These are phyloP conservation scores for Metalampra italica DNA, from an alignment of 2,888 invertebrate species.

Conservation along the genomic window DNA sequence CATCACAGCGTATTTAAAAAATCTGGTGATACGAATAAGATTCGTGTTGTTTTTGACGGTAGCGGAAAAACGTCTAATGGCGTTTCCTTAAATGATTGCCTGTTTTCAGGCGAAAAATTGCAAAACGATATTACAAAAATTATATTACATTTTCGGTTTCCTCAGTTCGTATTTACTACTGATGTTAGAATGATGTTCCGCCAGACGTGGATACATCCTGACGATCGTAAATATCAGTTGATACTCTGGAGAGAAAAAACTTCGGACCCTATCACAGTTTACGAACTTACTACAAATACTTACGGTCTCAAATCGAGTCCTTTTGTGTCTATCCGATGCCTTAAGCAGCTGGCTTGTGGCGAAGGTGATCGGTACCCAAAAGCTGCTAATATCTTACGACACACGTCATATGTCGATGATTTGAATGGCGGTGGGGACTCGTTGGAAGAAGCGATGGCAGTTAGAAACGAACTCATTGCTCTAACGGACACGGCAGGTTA, in stretches of 20 bases:
- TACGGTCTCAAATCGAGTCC: conserved; percentile 11
- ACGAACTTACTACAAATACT: conserved; percentile 12
- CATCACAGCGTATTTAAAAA: not conserved
- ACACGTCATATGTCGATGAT: not conserved
- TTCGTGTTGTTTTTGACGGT: conserved; percentile 12
- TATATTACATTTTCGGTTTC: conserved; percentile 4
- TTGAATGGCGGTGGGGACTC: not conserved
- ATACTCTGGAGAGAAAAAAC: conserved; percentile 11
- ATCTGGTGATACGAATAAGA: too few relatives aligned
- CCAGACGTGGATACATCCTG: conserved; percentile 6
- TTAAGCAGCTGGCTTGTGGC: not conserved
- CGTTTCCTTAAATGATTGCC: conserved; percentile 8
- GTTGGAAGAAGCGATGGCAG: not conserved
- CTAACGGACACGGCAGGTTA: not conserved
- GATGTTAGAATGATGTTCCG: conserved; percentile 16
- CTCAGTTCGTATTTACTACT: conserved; percentile 8
- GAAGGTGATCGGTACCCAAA: not conserved
- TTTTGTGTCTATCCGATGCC: not conserved
- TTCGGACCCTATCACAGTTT: not conserved
- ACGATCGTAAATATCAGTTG: conserved; percentile 10
- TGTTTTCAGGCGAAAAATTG: conserved; percentile 8
- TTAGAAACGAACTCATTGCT: not conserved
- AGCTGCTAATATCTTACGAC: not conserved
- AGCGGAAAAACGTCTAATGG: conserved; percentile 4
- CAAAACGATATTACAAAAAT: conserved; percentile 9